Base-by-base conservation (phyloP, 1,140 invertebrate species). In the Leptopilina clavipes region DNA sequence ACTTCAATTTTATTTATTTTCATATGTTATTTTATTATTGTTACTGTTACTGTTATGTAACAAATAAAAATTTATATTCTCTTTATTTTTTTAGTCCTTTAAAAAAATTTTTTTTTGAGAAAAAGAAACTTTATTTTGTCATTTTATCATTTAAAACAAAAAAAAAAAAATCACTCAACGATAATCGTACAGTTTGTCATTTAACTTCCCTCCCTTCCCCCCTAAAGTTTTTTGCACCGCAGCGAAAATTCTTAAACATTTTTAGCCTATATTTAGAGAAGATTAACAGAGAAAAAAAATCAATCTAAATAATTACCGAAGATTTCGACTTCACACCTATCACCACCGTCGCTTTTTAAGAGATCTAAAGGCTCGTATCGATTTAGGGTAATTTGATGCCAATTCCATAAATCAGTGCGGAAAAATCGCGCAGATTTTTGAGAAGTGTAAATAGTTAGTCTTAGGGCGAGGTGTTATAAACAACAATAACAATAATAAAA, bases 311-410 rank as follows among this genome's bases (percentile, higher is more conserved):
- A 65, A 40, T 37, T 12, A 31, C 25, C 12, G 12, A 65, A 65
- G 22, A 65, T 65, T 65, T 31, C 59, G 59, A 65, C 22, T 31
- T 19, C 37, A 40, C 37, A 65, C 25, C 59, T 65, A 65, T 65
- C 59, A 65, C 59, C 59, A 37, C 59, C 59, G 59, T 65, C 59
- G 59, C 59, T 65, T 65, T 65, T 31, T 65, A 65, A 65, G 59
- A 65, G 59, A 65, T 65, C 22, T 59, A 59, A 59, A 59, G 56
- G 56, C 56, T 59, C 56, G 56, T 59, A 59, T 59, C 56, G 56
- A 59, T 59, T 59, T 59, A 59, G 56, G 56, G 56, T 59, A 59
- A 59, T 59, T 59, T 65, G 59, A 65, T 65, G 59, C 59, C 59
- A 65, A 65, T 65, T 65, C 59, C 59, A 65, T 11, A 37, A 65